Evolutionary conservation across 2,113 vertebrate species (phyloP).

Genomic region (Bos javanicus): DNA sequence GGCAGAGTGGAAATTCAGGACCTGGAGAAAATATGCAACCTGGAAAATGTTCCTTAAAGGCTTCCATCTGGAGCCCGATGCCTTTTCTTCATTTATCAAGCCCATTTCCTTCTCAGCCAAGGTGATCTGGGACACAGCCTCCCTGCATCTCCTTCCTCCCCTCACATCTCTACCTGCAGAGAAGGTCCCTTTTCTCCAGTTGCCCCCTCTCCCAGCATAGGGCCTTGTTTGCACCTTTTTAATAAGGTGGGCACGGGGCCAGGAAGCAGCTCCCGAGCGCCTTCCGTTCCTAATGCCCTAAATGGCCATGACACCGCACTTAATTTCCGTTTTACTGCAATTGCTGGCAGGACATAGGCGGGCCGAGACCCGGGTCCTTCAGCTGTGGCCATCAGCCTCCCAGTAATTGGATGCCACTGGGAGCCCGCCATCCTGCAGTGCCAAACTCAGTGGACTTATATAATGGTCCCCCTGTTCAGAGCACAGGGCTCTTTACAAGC

Average conservation of each 20-base stretch:
- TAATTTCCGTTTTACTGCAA: conserved; percentile 69
- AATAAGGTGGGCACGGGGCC: conserved; percentile 66
- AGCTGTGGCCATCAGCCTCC: conserved; percentile 56
- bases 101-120: conserved; percentile 62
- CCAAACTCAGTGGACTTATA: conserved; percentile 5
- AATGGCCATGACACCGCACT: conserved; percentile 45
- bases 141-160: conserved; percentile 21
- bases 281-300: conserved; percentile 59
- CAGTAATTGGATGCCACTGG: conserved; percentile 76
- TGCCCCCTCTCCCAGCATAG: neutral
- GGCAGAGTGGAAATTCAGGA: neutral
- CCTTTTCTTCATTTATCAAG: conserved; percentile 57
- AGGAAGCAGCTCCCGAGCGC: conserved; percentile 14
- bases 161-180: conserved; percentile 19
- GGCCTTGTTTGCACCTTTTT: conserved; percentile 46
- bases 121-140: conserved; percentile 36
- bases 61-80: neutral
- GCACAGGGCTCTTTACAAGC: conserved; percentile 50
- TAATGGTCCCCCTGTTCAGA: conserved; percentile 38
- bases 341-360: conserved; percentile 55
- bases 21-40: neutral
- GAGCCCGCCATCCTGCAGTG: neutral
- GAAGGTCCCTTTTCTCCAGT: conserved; percentile 27
- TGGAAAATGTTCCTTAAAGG: conserved; percentile 6
- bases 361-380: conserved; percentile 72